Conservation (phyloP, 2,797 vertebrate species). For the Morelia viridis region DNA sequence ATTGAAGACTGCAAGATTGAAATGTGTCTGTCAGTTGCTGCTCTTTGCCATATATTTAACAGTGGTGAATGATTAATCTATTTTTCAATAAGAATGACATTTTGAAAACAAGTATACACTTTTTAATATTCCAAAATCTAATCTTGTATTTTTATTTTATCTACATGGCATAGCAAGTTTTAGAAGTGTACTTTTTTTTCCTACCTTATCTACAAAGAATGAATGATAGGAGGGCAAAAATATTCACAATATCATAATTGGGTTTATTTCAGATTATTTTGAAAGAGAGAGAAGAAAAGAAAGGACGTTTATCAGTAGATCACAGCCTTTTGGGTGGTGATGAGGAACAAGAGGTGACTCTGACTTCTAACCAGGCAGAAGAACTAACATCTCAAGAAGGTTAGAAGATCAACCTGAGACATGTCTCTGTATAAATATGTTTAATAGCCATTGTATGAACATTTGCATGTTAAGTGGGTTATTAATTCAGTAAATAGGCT, state of each 20-base stretch:
- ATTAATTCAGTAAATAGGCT: not conserved
- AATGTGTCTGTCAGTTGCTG: not conserved
- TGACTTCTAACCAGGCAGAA: conserved; percentile 84
- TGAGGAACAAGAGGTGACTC: conserved; percentile 81
- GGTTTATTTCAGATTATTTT: conserved; percentile 85
- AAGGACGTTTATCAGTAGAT: conserved; percentile 86
- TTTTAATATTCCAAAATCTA: not conserved
- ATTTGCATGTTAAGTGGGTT: not conserved
- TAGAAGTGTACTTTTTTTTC: not conserved
- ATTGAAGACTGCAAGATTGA: not conserved
- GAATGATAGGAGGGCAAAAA: too few relatives aligned
- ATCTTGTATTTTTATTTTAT: not conserved
- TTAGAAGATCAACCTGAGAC: conserved; percentile 54
- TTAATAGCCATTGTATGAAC: not conserved
- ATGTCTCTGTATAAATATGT: not conserved
- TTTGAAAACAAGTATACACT: not conserved
- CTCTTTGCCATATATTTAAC: not conserved
- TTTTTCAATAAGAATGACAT: not conserved
- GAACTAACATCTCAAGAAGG: conserved; percentile 92
- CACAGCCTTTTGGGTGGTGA: conserved; percentile 80
- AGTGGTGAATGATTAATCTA: not conserved
- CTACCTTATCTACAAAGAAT: not conserved
- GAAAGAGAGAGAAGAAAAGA: conserved; percentile 97
- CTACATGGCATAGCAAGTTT: not conserved
- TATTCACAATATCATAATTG: not conserved